These are phyloP conservation scores for Drosophila crucigera DNA, from an alignment of 2,888 invertebrate species.

Conservation along the genomic window DNA sequence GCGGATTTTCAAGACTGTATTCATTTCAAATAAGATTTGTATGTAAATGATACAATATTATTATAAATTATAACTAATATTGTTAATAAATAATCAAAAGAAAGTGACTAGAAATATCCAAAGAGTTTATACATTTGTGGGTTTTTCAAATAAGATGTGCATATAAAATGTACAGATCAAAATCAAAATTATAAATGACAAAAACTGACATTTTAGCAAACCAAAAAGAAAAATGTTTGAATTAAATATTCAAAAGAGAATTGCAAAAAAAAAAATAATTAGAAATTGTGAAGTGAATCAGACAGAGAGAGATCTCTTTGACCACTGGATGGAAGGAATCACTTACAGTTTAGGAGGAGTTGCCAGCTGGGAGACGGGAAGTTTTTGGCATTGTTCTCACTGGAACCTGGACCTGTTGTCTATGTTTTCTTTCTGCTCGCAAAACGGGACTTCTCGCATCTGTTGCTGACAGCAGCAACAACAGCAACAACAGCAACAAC, in stretches of 20 bases:
- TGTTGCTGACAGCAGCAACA: conserved; percentile 8
- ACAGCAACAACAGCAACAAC: not conserved
- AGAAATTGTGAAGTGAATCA: not conserved
- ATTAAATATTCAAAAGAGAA: not conserved
- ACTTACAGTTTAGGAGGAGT: not conserved
- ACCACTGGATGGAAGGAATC: not conserved
- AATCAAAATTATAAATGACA: not conserved
- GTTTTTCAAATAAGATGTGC: too few species aligned
- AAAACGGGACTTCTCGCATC: conserved; percentile 2
- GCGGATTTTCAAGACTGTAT: not conserved
- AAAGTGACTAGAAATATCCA: not conserved
- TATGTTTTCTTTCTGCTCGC: not conserved
- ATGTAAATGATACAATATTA: not conserved
- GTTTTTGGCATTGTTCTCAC: not conserved
- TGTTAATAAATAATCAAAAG: not conserved
- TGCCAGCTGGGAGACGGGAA: not conserved
- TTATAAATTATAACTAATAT: not conserved
- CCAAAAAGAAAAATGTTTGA: not conserved
- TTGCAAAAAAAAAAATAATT: not conserved
- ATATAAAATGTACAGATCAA: not conserved
- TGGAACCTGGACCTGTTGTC: not conserved
- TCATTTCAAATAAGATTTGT: not conserved
- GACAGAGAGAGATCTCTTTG: not conserved
- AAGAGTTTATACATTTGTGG: too few species aligned
- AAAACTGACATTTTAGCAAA: not conserved